Conservation (phyloP, 2,888 invertebrate species). For the Sphaerophoria taeniata region DNA sequence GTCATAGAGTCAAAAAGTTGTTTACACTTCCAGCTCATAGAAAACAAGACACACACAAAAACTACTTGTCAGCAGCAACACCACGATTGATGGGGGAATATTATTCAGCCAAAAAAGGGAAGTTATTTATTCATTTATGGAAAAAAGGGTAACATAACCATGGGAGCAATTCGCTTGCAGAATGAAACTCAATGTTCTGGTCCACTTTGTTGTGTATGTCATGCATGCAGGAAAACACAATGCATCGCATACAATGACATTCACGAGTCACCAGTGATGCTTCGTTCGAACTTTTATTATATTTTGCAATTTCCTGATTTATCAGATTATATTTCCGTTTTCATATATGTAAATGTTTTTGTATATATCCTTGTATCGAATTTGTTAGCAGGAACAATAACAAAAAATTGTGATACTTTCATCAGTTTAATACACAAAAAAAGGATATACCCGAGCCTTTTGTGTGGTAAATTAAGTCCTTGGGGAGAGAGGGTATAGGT, state of each 20-base stretch:
- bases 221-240: constrained; percentile 42
- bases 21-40: constrained; percentile 18
- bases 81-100: background rate
- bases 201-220: background rate
- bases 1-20: constrained; percentile 49
- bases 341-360: constrained; percentile 69
- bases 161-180: background rate
- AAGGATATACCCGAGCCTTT: constrained; percentile 34
- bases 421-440: constrained; percentile 21
- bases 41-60: background rate
- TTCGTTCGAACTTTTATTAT: constrained; percentile 77
- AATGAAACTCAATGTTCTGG: no score
- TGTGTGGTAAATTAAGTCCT: constrained; percentile 50
- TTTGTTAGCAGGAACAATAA: background rate
- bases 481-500: constrained; percentile 5
- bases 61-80: background rate
- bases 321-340: constrained; percentile 80
- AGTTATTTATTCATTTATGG: no score
- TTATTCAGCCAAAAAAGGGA: constrained; percentile 11
- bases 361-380: no score
- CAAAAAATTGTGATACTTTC: background rate
- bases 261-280: constrained; percentile 18
- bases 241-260: no score
- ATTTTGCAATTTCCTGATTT: constrained; percentile 81
- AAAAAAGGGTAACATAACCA: constrained; percentile 25